A percentile compares a stretch with the other conserved stretches of the same genome.
These are phyloP conservation scores for Sebastes hubbsi DNA, from an alignment of 2,797 vertebrate genomes.

Conservation along the genomic window DNA sequence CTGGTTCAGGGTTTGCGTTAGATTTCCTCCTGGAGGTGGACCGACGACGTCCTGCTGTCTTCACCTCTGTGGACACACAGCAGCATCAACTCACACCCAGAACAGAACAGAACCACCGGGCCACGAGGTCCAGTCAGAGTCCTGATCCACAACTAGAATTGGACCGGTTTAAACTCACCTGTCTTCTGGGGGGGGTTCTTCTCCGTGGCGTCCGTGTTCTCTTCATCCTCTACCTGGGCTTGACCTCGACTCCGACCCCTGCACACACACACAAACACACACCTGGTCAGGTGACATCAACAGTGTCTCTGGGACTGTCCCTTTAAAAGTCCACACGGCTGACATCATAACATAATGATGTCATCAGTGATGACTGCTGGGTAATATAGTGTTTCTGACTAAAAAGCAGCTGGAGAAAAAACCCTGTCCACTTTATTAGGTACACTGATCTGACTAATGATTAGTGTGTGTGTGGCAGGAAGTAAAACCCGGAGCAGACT, in stretches of 20 bases:
- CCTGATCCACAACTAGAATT: too few relatives aligned
- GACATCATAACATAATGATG: too few relatives aligned
- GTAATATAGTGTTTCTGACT: too few relatives aligned
- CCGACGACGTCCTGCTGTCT: constrained; percentile 71
- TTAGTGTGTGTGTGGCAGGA: neutral
- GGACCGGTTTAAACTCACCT: constrained; percentile 76
- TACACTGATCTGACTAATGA: too few relatives aligned
- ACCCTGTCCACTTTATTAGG: too few relatives aligned
- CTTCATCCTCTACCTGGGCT: constrained; percentile 90
- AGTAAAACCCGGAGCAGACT: constrained; percentile 64
- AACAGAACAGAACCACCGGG: too few relatives aligned
- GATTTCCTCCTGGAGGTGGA: constrained; percentile 64
- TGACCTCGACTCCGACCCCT: constrained; percentile 92
- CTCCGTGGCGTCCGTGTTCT: constrained; percentile 89
- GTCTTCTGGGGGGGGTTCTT: constrained; percentile 82
- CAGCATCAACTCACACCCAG: neutral
- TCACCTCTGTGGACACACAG: constrained; percentile 45
- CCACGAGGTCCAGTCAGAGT: neutral
- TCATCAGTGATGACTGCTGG: too few relatives aligned
- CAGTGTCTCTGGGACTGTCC: too few relatives aligned
- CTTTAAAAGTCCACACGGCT: too few relatives aligned
- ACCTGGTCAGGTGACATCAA: too few relatives aligned
- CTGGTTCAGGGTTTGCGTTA: constrained; percentile 28
- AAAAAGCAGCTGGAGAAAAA: too few relatives aligned
- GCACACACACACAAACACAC: neutral